Evolutionary conservation across 2,797 vertebrate genomes (phyloP), one percentile per base, ranked within the genome.

Genomic region (Acanthurus lineatus): DNA sequence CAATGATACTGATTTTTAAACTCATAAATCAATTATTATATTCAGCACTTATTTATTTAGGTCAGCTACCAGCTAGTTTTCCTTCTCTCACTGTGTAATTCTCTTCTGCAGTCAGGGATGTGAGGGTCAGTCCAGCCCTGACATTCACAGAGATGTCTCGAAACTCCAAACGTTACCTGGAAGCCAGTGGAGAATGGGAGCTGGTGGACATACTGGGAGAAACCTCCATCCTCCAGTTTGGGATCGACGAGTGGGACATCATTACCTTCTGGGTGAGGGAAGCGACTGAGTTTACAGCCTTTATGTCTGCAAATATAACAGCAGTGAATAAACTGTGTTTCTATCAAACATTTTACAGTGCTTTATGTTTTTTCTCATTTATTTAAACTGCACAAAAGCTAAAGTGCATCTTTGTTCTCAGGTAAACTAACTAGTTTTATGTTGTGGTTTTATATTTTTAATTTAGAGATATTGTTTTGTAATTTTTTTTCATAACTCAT

Each of bases 121-220:
- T 96, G 19, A 93, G 95, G 44, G 72, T 96, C 2, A 94, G 94
- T 48, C 92, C 95, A n/a, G 95, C 95, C 0, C 79, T 96, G 72
- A 91, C 95, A 12, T 96, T 96, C 56, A 45, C 90, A 4, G 93
- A 96, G 79, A 96, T 96, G 81, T 95, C 95, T 3, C 66, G 6
- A 42, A 96, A 96, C 87, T 96, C 96, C 2, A 94, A 95, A 73
- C 91, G 93, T 66, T 96, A 96, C 82, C 91, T 96, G 81, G 94
- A 95, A 79, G 93, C 96, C 84, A 96, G 95, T 53, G 96, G 96
- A 38, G 96, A 96, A 77, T 96, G 96, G 96, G 96, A 96, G 79
- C 85, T 96, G 61, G 93, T 96, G 79, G 91, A 91, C 56, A 94
- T 96, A 71, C 69, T 95, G 68, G 96, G 96, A 11, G 85, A 94